A percentile compares a stretch with the other conserved stretches of the same genome.
phyloP scores from a whole-genome alignment of 2,797 vertebrate genomes.

The Neoniphon sammara region DNA sequence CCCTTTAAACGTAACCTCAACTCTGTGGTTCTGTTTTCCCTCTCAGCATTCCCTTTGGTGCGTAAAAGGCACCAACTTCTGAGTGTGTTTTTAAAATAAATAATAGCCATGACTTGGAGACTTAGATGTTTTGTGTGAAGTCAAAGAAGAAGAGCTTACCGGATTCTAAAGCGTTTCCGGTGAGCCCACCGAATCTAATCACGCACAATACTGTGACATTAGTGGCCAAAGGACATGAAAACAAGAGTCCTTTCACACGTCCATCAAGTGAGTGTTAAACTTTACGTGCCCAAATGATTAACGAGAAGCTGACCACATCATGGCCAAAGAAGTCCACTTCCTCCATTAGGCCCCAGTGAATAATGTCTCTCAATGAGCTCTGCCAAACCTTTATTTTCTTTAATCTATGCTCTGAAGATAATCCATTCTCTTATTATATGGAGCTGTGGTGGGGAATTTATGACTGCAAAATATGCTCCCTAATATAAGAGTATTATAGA shows the following conservation, averaged over 20 bases:
- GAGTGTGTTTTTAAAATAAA: slow-evolving; percentile 52
- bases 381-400: not conserved
- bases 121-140: slow-evolving; percentile 65
- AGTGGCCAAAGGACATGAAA: slow-evolving; percentile 72
- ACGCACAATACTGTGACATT: slow-evolving; percentile 76
- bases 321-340: slow-evolving; percentile 63
- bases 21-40: too few species aligned
- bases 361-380: slow-evolving; percentile 51
- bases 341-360: slow-evolving; percentile 59
- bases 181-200: slow-evolving; percentile 74
- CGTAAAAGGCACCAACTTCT: not conserved
- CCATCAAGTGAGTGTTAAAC: slow-evolving; percentile 69
- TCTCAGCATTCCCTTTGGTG: too few species aligned
- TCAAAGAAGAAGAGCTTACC: slow-evolving; percentile 55
- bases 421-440: too few species aligned
- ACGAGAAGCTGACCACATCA: slow-evolving; percentile 67
- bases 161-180: slow-evolving; percentile 71
- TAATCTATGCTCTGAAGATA: slow-evolving; percentile 28
- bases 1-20: too few species aligned
- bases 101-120: slow-evolving; percentile 65
- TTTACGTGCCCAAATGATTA: slow-evolving; percentile 73
- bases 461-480: too few species aligned
- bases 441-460: too few species aligned
- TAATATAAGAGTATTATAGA: too few species aligned
- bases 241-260: slow-evolving; percentile 73